Base-by-base conservation (phyloP, 1,140 invertebrate genomes). In the Drosophila burlai region DNA sequence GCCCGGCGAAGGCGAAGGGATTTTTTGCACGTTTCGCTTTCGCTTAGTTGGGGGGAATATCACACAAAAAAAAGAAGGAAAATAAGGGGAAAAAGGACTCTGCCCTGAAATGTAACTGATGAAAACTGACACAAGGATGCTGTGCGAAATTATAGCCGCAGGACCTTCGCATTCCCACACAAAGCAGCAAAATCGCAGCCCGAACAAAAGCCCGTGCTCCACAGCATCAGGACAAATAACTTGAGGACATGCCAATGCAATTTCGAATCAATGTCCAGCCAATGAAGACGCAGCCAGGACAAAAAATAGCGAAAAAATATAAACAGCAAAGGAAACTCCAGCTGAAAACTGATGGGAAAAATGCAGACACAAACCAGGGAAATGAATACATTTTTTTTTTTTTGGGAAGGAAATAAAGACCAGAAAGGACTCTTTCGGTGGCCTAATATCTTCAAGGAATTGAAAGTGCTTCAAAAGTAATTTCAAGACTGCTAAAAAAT, bases 201-300 rank as follows among this genome's bases (percentile, higher is more conserved):
- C 72, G 59, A 58, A 71, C 71, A 75, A 69, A 69, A 36, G 65
- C 26, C 21, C n/a, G 29, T 47, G 54, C 47, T 21, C 55, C 26
- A 16, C 26, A 16, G 47, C 57, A 38, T 36, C 46, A 24, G 46
- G 36, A 54, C 60, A 87, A 87, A 86, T 86, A 86, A 76, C 83
- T 86, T 87, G 83, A 83, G 83, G 83, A 87, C 84, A 83, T 76
- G 83, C 78, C 84, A 87, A 86, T 89, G 84, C 83, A 86, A 86
- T 86, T 87, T 86, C 64, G 55, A 78, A 62, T 67, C 55, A 65
- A 62, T 75, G 80, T 65, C 59, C 72, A 61, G 64, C 65, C 65
- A 84, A 76, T 68, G 21, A 57, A 57, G 54, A 57, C 54, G 54
- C 54, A 26, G 1, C 21, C 54, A 40, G 36, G 40, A 45, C 2